phyloP scores from a whole-genome alignment of 2,888 invertebrate genomes.

The Capitulum mitella region DNA sequence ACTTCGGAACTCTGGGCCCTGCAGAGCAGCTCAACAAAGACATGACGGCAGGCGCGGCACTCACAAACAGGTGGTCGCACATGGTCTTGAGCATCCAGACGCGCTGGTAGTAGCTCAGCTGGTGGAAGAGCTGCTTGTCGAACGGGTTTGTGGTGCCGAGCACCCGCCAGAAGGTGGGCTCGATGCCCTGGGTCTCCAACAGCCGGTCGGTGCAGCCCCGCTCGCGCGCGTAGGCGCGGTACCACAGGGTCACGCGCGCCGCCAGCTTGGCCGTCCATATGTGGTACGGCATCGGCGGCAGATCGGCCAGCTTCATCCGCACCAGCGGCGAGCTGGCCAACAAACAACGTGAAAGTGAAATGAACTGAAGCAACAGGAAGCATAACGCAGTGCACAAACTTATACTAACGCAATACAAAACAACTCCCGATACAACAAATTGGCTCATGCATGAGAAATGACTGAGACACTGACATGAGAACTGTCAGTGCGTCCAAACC shows the following conservation, averaged over 20 bases:
- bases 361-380: too few species aligned
- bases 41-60: too few species aligned
- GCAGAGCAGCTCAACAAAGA: too few species aligned
- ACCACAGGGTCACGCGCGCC: constrained; percentile 49
- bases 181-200: constrained; percentile 50
- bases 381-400: too few species aligned
- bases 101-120: constrained; percentile 48
- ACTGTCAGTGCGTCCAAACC: too few species aligned
- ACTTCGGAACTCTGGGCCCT: too few species aligned
- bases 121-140: constrained; percentile 48
- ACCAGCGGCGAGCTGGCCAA: constrained; percentile 42
- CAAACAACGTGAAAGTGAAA: too few species aligned
- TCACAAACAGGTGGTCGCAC: constrained; percentile 48
- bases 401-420: too few species aligned
- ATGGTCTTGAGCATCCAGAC: constrained; percentile 54
- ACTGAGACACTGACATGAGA: too few species aligned
- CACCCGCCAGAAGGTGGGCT: constrained; percentile 52
- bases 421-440: too few species aligned
- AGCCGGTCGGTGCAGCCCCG: constrained; percentile 43
- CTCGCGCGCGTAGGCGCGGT: constrained; percentile 47
- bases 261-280: constrained; percentile 51
- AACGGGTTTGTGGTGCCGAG: constrained; percentile 48
- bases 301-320: constrained; percentile 45
- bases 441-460: too few species aligned
- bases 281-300: constrained; percentile 53